phyloP scores from a whole-genome alignment of 2,888 invertebrate genomes.

The Spialia ferax region DNA sequence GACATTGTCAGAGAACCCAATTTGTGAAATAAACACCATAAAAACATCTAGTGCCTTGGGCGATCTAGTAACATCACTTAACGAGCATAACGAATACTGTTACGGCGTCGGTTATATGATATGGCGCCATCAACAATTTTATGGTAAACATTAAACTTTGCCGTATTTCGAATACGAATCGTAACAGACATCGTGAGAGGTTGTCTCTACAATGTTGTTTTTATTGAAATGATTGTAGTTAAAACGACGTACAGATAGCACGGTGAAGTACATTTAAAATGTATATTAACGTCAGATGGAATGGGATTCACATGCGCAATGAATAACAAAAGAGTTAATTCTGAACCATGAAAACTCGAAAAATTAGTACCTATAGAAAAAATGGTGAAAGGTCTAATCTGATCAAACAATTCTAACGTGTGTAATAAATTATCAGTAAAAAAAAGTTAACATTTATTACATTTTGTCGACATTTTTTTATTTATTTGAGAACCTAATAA shows the following conservation, averaged over 20 bases:
- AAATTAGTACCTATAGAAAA: too few species aligned
- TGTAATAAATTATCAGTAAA: too few species aligned
- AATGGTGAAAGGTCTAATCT: too few species aligned
- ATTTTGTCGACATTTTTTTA: too few species aligned
- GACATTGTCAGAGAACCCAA: neutral
- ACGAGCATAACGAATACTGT: conserved; percentile 38
- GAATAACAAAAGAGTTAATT: neutral
- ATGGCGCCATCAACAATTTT: conserved; percentile 58
- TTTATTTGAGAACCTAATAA: too few species aligned
- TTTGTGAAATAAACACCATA: conserved; percentile 15
- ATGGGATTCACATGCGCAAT: neutral
- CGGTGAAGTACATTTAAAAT: neutral
- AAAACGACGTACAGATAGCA: neutral
- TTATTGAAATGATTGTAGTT: conserved; percentile 1
- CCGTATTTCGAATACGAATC: conserved; percentile 12
- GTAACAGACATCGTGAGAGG: conserved; percentile 25
- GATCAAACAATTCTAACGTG: too few species aligned
- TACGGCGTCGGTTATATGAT: conserved; percentile 57
- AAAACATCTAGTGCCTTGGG: neutral
- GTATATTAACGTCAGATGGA: neutral
- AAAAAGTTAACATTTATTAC: too few species aligned
- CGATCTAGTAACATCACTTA: neutral
- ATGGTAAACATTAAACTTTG: conserved; percentile 58
- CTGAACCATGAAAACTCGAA: neutral
- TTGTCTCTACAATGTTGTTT: conserved; percentile 26